Evolutionary conservation across 2,888 invertebrate species (phyloP).

Genomic region (Diaprepes abbreviatus): DNA sequence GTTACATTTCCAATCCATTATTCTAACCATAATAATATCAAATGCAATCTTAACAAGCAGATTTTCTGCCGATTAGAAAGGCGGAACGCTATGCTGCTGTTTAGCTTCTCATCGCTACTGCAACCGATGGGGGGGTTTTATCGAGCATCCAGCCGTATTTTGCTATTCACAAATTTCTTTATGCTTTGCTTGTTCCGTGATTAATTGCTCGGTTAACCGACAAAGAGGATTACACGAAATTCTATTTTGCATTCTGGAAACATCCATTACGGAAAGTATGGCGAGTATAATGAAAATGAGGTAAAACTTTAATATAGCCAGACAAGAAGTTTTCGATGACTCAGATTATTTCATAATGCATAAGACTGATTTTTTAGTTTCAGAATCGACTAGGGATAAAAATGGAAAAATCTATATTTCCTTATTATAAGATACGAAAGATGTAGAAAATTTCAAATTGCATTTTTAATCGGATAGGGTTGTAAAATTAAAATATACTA

Average conservation of each 20-base stretch:
- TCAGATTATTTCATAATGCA: conserved; percentile 6
- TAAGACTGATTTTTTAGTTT: not conserved
- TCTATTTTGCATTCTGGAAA: conserved; percentile 44
- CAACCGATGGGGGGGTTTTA: conserved; percentile 48
- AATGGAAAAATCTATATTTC: too few relatives aligned
- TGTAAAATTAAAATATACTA: too few relatives aligned
- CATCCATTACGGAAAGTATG: conserved; percentile 42
- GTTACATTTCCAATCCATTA: not conserved
- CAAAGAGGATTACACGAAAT: conserved; percentile 44
- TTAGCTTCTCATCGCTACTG: conserved; percentile 31
- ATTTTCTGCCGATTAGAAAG: conserved; percentile 9
- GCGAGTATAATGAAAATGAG: conserved; percentile 38
- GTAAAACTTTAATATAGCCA: conserved; percentile 27
- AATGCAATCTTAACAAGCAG: conserved; percentile 3
- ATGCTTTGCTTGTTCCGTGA: conserved; percentile 48
- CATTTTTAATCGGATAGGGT: too few relatives aligned
- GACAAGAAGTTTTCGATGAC: conserved; percentile 7
- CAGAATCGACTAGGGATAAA: not conserved
- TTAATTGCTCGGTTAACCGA: conserved; percentile 52
- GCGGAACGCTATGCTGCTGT: conserved; percentile 15
- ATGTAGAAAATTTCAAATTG: too few relatives aligned
- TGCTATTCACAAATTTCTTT: conserved; percentile 53
- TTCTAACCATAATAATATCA: conserved; percentile 1
- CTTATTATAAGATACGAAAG: too few relatives aligned
- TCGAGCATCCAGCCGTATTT: conserved; percentile 51